Base-by-base conservation (phyloP, 2,888 invertebrate genomes). In the Lithophane socia region DNA sequence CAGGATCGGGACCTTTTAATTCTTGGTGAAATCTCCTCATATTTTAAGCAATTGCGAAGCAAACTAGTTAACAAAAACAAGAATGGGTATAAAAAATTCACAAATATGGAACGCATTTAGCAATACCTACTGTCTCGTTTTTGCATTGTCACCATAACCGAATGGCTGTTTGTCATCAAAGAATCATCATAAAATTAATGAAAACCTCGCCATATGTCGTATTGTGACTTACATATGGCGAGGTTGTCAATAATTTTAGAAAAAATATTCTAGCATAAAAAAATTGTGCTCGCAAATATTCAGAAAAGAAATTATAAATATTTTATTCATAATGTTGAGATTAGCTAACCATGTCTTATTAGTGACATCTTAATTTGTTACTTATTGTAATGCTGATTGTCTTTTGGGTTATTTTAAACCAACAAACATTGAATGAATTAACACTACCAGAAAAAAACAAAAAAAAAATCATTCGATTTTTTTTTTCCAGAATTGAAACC, bases 281-380 rank as follows among this genome's bases (percentile, higher is more conserved):
- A 63, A 61, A 47, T 21, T 64, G 61, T 37, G 58, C 29, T 72
- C 37, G 64, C 77, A 73, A 81, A 73, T 81, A 77, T 81, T 84
- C 71, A 75, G 58, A n/a, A 29, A 44, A 73, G 4, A 58, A 42
- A 75, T 56, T 0, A 69, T 84, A 73, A 84, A 80, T 82, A 82
- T n/a, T n/a, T n/a, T n/a, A n/a, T 78, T 75, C 61, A 81, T 75
- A 56, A 12, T 42, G 37, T 75, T 44, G 54, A 44, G 56, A 60
- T 63, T 83, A 49, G 29, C 13, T 54, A 21, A 61, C 73, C 29
- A 49, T 65, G 63, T 64, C 56, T 52, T 52, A 52, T 18, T 56
- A 66, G 16, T 56, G 18, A 1, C 63, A 49, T 61, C 13, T 64
- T 37, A 42, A 56, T 71, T 68, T 67, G n/a, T 37, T 37, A 65